phyloP scores from a whole-genome alignment of 92 coral and sea anemone species.

The Porites evermanni region DNA sequence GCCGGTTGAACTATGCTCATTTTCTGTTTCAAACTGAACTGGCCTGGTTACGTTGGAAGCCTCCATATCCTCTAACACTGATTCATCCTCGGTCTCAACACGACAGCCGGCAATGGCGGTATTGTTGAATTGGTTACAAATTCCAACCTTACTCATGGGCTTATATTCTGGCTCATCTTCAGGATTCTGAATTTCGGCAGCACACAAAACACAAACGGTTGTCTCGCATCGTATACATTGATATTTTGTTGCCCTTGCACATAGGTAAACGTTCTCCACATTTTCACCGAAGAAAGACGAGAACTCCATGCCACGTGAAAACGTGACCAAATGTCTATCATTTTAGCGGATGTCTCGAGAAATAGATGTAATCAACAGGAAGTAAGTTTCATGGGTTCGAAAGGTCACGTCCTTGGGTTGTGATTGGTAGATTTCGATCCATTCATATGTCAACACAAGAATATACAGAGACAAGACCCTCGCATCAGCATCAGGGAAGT shows the following conservation, averaged over 20 bases:
- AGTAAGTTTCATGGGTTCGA: neutral
- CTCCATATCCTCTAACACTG: constrained; percentile 6
- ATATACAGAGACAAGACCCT: constrained; percentile 17
- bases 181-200: constrained; percentile 23
- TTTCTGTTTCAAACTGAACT: constrained; percentile 20
- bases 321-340: neutral
- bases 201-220: constrained; percentile 30
- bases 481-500: constrained; percentile 25
- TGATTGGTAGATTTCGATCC: constrained; percentile 27
- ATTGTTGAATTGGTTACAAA: constrained; percentile 27
- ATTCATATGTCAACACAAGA: neutral
- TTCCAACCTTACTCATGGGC: constrained; percentile 30
- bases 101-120: constrained; percentile 12
- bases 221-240: constrained; percentile 17
- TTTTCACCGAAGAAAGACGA: constrained; percentile 14
- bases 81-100: constrained; percentile 14
- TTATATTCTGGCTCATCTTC: constrained; percentile 19
- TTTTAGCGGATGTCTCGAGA: constrained; percentile 17
- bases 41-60: constrained; percentile 6
- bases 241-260: constrained; percentile 14
- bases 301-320: neutral
- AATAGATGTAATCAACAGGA: neutral
- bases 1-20: constrained; percentile 15
- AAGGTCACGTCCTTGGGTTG: constrained; percentile 24
- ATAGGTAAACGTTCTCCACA: constrained; percentile 16